These are phyloP conservation scores for Engystomops pustulosus DNA, from an alignment of 2,113 vertebrate genomes.

Conservation along the genomic window DNA sequence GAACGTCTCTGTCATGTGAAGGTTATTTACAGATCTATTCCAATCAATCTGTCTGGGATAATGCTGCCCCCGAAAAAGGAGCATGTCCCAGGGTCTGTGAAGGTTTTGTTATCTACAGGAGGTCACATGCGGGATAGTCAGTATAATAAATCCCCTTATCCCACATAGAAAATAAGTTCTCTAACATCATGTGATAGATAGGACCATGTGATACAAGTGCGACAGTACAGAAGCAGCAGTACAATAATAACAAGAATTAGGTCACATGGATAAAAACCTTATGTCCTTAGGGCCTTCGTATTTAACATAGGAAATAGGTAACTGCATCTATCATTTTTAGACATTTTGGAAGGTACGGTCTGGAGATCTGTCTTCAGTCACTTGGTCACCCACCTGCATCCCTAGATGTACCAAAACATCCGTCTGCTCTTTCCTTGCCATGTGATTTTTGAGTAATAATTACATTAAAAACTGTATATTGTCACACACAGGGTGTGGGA, in stretches of 20 bases:
- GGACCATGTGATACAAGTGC: not conserved
- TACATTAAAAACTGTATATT: no score
- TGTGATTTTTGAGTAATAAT: no score
- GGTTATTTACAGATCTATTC: constrained; percentile 43
- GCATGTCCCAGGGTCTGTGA: not conserved
- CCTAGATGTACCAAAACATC: not conserved
- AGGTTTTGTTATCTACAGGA: not conserved
- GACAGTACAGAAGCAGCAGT: not conserved
- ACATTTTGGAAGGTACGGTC: not conserved
- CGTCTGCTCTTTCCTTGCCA: not conserved
- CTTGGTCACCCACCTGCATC: not conserved
- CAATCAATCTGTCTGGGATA: constrained; percentile 53
- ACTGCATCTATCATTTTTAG: no score
- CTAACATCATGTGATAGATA: not conserved
- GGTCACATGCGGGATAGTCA: not conserved
- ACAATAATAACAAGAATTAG: not conserved
- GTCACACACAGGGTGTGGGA: no score
- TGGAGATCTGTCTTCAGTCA: not conserved
- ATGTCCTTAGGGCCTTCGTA: no score
- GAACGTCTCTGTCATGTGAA: constrained; percentile 29
- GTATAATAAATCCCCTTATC: not conserved
- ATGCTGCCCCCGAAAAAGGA: not conserved
- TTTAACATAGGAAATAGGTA: no score
- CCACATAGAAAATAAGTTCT: not conserved
- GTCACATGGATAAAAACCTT: no score